These are phyloP conservation scores for Equus przewalskii DNA, from an alignment of 2,113 vertebrate species.

Conservation along the genomic window DNA sequence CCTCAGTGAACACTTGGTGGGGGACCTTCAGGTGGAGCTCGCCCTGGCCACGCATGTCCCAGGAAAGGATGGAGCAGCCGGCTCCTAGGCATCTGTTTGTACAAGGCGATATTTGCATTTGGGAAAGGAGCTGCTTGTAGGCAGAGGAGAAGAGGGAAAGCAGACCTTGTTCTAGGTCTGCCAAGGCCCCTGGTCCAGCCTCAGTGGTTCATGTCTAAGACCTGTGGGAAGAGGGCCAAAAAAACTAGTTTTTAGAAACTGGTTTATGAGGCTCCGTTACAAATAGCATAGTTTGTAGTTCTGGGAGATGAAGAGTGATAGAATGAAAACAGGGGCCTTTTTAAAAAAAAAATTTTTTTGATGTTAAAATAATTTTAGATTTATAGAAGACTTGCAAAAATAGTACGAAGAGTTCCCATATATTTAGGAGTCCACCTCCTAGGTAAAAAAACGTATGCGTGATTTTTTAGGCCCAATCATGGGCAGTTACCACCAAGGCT, in stretches of 20 bases:
- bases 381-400: background rate
- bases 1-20: background rate
- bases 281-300: background rate
- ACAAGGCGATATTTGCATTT: background rate
- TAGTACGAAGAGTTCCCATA: background rate
- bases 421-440: background rate
- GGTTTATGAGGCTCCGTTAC: background rate
- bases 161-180: background rate
- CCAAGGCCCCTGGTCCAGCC: background rate
- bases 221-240: background rate
- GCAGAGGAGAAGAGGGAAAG: background rate
- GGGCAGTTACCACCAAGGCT: background rate
- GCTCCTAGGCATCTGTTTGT: background rate
- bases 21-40: background rate
- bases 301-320: background rate
- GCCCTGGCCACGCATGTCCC: background rate
- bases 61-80: background rate
- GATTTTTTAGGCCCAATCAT: background rate
- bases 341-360: background rate
- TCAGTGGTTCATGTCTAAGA: background rate
- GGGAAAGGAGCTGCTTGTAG: background rate
- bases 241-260: background rate
- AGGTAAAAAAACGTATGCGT: background rate
- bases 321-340: background rate
- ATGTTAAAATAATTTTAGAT: constrained; percentile 4